phyloP scores from a whole-genome alignment of 2,888 invertebrate genomes.

The Pteria penguin region DNA sequence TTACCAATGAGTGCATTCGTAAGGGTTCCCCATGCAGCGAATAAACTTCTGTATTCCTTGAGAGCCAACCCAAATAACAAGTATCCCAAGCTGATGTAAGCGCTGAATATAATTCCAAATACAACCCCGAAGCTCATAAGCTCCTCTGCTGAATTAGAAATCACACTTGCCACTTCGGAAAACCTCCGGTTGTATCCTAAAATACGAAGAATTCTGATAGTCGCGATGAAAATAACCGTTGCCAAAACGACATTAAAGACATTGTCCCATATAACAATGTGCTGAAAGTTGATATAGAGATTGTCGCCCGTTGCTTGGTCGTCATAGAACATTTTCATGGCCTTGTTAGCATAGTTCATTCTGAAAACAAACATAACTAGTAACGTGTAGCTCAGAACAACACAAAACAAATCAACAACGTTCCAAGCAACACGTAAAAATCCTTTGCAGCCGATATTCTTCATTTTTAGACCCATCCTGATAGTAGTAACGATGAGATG shows the following conservation, averaged over 20 bases:
- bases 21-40: conserved; percentile 77
- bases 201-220: conserved; percentile 69
- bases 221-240: conserved; percentile 59
- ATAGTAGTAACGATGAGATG: conserved; percentile 40
- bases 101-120: conserved; percentile 77
- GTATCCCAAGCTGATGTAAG: conserved; percentile 75
- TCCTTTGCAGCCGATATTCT: conserved; percentile 36
- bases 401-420: conserved; percentile 43
- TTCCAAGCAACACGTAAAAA: conserved; percentile 53
- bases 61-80: conserved; percentile 73
- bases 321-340: conserved; percentile 48
- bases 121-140: conserved; percentile 79
- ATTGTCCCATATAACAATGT: conserved; percentile 77
- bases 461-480: conserved; percentile 40
- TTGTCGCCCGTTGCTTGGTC: conserved; percentile 37
- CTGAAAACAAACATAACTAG: conserved; percentile 45
- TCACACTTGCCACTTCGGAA: conserved; percentile 79
- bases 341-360: conserved; percentile 35
- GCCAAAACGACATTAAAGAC: conserved; percentile 60
- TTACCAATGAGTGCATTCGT: conserved; percentile 74
- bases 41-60: conserved; percentile 72
- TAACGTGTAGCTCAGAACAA: conserved; percentile 28
- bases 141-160: conserved; percentile 76
- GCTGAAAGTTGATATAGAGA: conserved; percentile 56
- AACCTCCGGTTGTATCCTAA: conserved; percentile 81